These are phyloP conservation scores for Beaufortia kweichowensis DNA, from an alignment of 2,113 vertebrate genomes.

Conservation along the genomic window DNA sequence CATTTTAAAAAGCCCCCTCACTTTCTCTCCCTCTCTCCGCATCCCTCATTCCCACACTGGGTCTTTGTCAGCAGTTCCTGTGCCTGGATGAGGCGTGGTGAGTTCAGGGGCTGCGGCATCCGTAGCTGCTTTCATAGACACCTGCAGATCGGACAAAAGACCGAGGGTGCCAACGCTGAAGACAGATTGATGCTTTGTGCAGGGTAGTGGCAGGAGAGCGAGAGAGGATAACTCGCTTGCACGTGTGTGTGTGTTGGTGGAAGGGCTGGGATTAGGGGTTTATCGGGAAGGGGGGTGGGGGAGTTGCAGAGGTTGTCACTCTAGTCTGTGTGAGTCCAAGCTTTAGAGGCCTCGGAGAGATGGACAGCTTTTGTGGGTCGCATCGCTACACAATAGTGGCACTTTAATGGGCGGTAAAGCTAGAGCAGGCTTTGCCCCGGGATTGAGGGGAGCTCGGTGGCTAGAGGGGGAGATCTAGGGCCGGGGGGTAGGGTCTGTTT, in stretches of 20 bases:
- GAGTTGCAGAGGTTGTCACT: constrained; percentile 81
- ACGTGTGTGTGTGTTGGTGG: constrained; percentile 8
- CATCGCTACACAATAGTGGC: constrained; percentile 89
- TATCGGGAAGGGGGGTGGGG: constrained; percentile 70
- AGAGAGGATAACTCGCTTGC: constrained; percentile 37
- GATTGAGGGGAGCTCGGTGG: constrained; percentile 69
- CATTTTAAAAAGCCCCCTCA: constrained; percentile 69
- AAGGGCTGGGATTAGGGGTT: constrained; percentile 59
- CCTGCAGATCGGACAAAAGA: constrained; percentile 94
- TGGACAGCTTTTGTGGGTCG: constrained; percentile 98
- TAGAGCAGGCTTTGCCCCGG: constrained; percentile 76
- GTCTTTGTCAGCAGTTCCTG: constrained; percentile 88
- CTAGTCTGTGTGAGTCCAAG: constrained; percentile 96
- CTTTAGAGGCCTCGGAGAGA: constrained; percentile 91
- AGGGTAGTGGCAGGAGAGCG: constrained; percentile 48
- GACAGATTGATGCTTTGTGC: constrained; percentile 99
- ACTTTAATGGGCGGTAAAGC: constrained; percentile 97
- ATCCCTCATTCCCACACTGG: constrained; percentile 86
- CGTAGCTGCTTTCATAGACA: constrained; percentile 94
- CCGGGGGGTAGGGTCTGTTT: constrained; percentile 68
- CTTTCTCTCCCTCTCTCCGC: constrained; percentile 63
- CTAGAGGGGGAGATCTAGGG: constrained; percentile 64
- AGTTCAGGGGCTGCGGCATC: constrained; percentile 79
- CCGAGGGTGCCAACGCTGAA: constrained; percentile 88
- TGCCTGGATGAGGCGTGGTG: constrained; percentile 87